These are phyloP conservation scores for Coenonympha arcania DNA, from an alignment of 2,888 invertebrate species.

Conservation along the genomic window DNA sequence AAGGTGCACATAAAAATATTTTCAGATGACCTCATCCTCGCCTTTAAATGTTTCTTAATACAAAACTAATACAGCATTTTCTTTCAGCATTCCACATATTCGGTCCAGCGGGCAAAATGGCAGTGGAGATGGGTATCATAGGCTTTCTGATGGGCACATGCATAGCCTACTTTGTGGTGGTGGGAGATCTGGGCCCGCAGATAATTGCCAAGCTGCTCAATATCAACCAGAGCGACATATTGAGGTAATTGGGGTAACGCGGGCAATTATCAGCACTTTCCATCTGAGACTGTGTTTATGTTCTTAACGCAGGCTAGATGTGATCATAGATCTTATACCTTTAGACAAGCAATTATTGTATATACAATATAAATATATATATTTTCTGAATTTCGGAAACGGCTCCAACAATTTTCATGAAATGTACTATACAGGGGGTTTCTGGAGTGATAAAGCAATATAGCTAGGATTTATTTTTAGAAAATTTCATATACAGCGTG, in stretches of 20 bases:
- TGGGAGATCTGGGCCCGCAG: conserved; percentile 96
- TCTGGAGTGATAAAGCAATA: no score
- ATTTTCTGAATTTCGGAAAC: no score
- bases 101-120: conserved; percentile 91
- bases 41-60: neutral
- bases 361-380: no score
- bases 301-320: no score
- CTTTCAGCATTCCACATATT: conserved; percentile 88
- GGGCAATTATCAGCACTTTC: no score
- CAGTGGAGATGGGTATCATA: conserved; percentile 93
- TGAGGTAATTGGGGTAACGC: conserved; percentile 70
- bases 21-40: neutral
- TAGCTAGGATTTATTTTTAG: no score
- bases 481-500: no score
- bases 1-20: neutral
- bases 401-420: no score
- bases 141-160: conserved; percentile 95
- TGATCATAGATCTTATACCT: no score
- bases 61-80: conserved; percentile 15
- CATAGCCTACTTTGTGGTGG: conserved; percentile 97
- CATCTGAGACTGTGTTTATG: no score
- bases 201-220: conserved; percentile 86
- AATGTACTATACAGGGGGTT: no score
- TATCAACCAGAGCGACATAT: conserved; percentile 78
- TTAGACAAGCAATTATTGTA: no score